Percentiles rank a stretch among this genome's conserved stretches.
Conservation (phyloP, 2,113 vertebrate species). For the Balaeniceps rex region DNA sequence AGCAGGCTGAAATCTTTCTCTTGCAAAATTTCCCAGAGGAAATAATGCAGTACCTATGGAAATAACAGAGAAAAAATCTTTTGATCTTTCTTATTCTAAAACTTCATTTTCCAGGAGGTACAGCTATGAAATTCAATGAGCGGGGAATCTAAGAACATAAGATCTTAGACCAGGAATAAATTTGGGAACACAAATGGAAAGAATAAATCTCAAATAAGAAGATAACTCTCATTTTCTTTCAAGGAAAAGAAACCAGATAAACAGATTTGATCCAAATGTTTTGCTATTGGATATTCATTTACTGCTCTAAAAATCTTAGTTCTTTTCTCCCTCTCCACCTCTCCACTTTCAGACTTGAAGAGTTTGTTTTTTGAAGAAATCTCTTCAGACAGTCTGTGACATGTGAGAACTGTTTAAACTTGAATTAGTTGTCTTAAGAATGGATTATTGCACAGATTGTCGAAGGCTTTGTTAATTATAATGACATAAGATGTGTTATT, state of each 20-base stretch:
- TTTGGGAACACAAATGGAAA: background rate
- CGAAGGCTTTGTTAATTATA: background rate
- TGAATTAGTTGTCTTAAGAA: background rate
- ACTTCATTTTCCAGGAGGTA: background rate
- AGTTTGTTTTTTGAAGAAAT: background rate
- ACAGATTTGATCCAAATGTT: background rate
- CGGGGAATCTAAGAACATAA: background rate
- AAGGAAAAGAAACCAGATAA: background rate
- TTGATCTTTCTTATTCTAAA: conserved; percentile 5
- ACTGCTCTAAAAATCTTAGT: background rate
- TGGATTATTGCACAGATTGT: background rate
- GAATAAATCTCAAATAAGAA: background rate
- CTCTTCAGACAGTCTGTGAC: background rate
- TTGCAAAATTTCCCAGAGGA: background rate
- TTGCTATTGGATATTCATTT: background rate
- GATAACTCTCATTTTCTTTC: background rate
- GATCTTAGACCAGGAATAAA: background rate
- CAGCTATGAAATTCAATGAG: background rate
- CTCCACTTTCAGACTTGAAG: background rate
- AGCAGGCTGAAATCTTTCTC: background rate
- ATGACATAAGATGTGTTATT: background rate
- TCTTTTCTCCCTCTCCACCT: background rate
- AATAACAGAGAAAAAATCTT: background rate
- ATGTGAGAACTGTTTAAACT: background rate
- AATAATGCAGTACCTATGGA: background rate